Base-by-base conservation (phyloP, 2,113 vertebrate species). In the Nothoprocta perdicaria region DNA sequence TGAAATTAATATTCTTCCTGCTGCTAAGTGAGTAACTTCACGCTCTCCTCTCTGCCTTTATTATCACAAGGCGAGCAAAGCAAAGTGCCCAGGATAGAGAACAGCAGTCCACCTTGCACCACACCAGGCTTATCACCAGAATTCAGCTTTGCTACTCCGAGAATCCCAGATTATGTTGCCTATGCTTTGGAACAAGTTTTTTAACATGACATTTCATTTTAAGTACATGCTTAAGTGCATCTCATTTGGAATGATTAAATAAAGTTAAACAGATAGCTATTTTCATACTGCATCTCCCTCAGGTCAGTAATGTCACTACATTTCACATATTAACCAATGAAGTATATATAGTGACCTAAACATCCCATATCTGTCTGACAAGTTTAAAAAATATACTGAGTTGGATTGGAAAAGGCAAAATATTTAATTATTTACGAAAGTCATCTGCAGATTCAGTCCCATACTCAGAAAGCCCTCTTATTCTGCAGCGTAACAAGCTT, bases 101-200 rank as follows among this genome's bases (percentile, higher is more conserved):
- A 65, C 62, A 29, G 18, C 22, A 41, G 41, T 0, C 0, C 5
- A 23, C 48, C 22, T 27, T 10, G 21, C 60, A 33, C 9, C 7
- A 38, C 45, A 90, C 14, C 53, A 46, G 23, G 9, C 65, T 65
- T 24, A 43, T 41, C 86, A 73, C 66, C 19, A 76, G 60, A 82
- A 71, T 27, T 7, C 46, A 16, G 29, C 40, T 86, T 71, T 68
- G n/a, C 27, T 35, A 45, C 52, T 14, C 38, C 8, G 24, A 58
- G 55, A 35, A 82, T 7, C 72, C 50, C 52, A 10, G 18, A 17
- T 5, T 43, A 13, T 12, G 29, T 7, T 50, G 24, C 2, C 48
- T 48, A 43, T 1, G 3, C 31, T 57, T 41, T 74, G 79, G 40
- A 33, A 65, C 12, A 61, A 55, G 40, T 6, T 9, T 31, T 24